A percentile compares a stretch with the other conserved stretches of the same genome.
Conservation (phyloP, 2,113 vertebrate genomes). For the Elephas maximus region DNA sequence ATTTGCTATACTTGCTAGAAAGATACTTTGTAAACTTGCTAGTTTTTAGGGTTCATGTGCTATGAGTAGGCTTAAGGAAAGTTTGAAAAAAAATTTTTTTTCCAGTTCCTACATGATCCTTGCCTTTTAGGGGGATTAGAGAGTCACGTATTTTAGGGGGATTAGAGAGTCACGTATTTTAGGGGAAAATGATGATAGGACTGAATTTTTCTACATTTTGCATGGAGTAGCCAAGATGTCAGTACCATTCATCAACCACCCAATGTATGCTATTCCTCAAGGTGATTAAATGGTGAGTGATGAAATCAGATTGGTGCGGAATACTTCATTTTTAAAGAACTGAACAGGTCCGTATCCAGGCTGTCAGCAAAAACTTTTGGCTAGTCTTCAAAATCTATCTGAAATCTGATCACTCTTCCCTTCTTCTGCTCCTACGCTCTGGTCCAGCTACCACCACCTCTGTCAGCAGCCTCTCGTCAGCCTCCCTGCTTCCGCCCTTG, state of each 20-base stretch:
- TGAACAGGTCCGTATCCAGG: background rate
- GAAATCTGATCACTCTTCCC: background rate
- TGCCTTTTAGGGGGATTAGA: background rate
- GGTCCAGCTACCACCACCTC: background rate
- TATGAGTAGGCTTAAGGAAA: background rate
- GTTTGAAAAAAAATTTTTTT: background rate
- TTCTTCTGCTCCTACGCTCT: rapidly evolving
- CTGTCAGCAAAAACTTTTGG: background rate
- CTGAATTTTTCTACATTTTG: background rate
- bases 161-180: background rate
- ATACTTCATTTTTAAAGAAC: background rate
- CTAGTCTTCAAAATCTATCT: background rate
- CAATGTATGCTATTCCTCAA: background rate
- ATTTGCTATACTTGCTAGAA: background rate
- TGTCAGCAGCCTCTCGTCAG: background rate
- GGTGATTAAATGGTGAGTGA: background rate
- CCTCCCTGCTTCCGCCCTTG: no score
- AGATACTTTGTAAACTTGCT: background rate
- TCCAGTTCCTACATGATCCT: background rate
- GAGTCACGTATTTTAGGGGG: background rate
- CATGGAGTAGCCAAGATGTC: background rate
- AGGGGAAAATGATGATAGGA: background rate
- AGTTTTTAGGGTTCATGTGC: background rate
- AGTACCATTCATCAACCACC: background rate
- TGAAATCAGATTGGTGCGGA: background rate